Conservation (phyloP, 2,113 vertebrate genomes). For the Mobula birostris region DNA sequence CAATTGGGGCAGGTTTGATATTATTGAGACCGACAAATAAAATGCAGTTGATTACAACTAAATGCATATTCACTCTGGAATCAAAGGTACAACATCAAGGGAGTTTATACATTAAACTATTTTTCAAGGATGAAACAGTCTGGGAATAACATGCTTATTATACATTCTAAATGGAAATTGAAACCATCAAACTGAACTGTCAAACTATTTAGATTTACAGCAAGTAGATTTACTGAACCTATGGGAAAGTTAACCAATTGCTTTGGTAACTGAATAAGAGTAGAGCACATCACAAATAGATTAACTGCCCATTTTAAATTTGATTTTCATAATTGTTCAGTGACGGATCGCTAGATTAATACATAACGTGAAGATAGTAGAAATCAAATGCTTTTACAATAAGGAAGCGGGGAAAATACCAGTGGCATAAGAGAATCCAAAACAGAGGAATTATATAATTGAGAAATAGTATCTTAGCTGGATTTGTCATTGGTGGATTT, state of each 20-base stretch:
- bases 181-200: conserved; percentile 9
- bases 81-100: background rate
- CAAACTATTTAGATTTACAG: background rate
- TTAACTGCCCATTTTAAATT: background rate
- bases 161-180: background rate
- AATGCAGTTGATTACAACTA: background rate
- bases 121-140: background rate
- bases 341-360: background rate
- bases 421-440: background rate
- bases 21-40: background rate
- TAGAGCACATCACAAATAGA: background rate
- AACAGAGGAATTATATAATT: background rate
- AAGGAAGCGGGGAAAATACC: background rate
- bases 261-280: background rate
- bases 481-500: background rate
- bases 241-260: background rate
- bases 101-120: background rate
- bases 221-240: background rate
- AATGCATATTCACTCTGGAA: background rate
- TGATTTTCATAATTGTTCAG: background rate
- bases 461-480: background rate
- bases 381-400: background rate
- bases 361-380: background rate
- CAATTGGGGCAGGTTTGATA: background rate
- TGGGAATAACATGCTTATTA: background rate